Evolutionary conservation across 2,888 invertebrate species (phyloP).

Genomic region (Schizaphis graminum): DNA sequence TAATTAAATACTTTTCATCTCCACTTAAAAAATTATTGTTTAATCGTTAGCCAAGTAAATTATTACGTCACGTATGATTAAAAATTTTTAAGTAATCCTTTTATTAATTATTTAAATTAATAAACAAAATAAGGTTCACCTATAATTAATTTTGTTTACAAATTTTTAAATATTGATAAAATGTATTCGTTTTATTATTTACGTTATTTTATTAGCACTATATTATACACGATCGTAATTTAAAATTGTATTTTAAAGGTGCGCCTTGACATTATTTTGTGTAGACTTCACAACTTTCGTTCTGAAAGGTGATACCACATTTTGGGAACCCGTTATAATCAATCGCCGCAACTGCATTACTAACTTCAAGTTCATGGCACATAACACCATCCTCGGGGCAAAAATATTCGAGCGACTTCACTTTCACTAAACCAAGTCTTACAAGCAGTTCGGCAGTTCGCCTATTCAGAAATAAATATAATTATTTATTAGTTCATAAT

Average conservation of each 20-base stretch:
- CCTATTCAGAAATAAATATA: conserved; percentile 33
- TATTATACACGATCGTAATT: background rate
- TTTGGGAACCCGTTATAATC: conserved; percentile 61
- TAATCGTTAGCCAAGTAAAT: background rate
- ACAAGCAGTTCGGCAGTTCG: conserved; percentile 23
- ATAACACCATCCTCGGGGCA: conserved; percentile 60
- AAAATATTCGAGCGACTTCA: conserved; percentile 53
- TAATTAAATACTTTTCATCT: background rate
- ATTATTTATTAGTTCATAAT: conserved; percentile 44
- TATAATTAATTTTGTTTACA: background rate
- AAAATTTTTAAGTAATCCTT: background rate
- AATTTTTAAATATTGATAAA: background rate
- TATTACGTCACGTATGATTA: background rate
- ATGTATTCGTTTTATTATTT: background rate
- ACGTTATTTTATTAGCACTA: background rate
- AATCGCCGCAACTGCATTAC: conserved; percentile 42
- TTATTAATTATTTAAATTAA: background rate
- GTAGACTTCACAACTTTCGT: background rate
- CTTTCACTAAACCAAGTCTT: conserved; percentile 50
- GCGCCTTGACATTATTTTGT: background rate
- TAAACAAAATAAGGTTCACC: background rate
- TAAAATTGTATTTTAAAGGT: background rate
- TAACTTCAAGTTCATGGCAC: conserved; percentile 46
- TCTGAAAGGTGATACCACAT: conserved; percentile 6
- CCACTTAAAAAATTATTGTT: background rate